phyloP scores from a whole-genome alignment of 2,113 vertebrate species.

The Etia nguti region DNA sequence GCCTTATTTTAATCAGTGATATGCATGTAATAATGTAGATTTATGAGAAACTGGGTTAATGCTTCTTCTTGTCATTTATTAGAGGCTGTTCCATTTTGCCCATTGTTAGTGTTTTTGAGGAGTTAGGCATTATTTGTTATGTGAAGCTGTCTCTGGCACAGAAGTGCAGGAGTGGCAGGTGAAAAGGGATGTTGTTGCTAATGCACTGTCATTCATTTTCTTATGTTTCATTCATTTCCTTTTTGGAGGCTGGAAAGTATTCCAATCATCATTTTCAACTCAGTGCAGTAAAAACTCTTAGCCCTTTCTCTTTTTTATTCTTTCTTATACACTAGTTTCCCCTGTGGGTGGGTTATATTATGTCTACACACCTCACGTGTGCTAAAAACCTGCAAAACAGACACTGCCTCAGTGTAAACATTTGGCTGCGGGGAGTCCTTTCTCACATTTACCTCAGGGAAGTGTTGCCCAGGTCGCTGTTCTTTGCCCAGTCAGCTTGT shows the following conservation, averaged over 20 bases:
- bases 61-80: neutral
- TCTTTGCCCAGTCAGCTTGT: neutral
- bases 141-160: neutral
- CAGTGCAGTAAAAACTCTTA: neutral
- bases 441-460: neutral
- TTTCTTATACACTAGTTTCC: constrained; percentile 29
- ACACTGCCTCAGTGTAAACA: constrained; percentile 4
- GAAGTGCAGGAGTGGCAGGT: neutral
- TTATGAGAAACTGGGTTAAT: constrained; percentile 43
- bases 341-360: constrained; percentile 9
- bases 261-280: neutral
- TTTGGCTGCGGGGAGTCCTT: neutral
- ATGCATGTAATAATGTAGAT: constrained; percentile 1
- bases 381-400: neutral
- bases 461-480: constrained; percentile 12
- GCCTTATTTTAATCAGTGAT: constrained; percentile 24
- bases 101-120: neutral
- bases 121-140: neutral
- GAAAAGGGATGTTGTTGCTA: neutral
- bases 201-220: neutral
- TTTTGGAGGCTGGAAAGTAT: neutral
- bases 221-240: neutral
- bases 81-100: neutral
- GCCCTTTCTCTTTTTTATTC: neutral
- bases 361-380: constrained; percentile 15